phyloP scores from a whole-genome alignment of 2,797 vertebrate genomes.

The Lutra lutra region DNA sequence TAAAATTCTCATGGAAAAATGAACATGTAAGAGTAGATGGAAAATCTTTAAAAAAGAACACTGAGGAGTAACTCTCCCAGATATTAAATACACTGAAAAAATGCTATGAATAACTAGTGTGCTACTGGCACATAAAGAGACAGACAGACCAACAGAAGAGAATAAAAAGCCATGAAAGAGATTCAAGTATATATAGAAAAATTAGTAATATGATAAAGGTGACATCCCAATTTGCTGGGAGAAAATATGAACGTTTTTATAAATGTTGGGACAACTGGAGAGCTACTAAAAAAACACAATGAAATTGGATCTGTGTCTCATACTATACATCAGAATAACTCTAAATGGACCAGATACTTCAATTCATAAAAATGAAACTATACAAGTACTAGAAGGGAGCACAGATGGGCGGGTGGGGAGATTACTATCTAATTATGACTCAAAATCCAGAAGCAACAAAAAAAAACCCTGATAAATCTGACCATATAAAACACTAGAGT shows the following conservation, averaged over 20 bases:
- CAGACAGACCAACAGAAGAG: neutral
- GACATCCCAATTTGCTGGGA: neutral
- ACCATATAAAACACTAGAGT: neutral
- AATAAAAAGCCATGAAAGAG: neutral
- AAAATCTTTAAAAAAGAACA: neutral
- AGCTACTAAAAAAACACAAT: neutral
- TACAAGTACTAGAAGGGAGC: neutral
- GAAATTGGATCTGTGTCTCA: constrained; percentile 16
- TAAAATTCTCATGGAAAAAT: neutral
- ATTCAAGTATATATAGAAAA: neutral
- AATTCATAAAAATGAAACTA: constrained; percentile 13
- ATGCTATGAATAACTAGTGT: neutral
- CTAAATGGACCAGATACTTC: neutral
- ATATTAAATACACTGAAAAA: constrained; percentile 10
- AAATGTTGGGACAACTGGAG: neutral
- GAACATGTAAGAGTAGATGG: neutral
- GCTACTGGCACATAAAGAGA: neutral
- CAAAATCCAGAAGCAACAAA: constrained; percentile 6
- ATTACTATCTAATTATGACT: constrained; percentile 13
- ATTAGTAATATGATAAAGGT: neutral
- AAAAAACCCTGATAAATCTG: neutral
- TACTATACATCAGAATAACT: neutral
- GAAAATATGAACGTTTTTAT: neutral
- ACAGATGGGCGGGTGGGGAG: neutral
- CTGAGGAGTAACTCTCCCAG: neutral